These are phyloP conservation scores for Agrotis segetum DNA, from an alignment of 2,888 invertebrate genomes.

Conservation along the genomic window DNA sequence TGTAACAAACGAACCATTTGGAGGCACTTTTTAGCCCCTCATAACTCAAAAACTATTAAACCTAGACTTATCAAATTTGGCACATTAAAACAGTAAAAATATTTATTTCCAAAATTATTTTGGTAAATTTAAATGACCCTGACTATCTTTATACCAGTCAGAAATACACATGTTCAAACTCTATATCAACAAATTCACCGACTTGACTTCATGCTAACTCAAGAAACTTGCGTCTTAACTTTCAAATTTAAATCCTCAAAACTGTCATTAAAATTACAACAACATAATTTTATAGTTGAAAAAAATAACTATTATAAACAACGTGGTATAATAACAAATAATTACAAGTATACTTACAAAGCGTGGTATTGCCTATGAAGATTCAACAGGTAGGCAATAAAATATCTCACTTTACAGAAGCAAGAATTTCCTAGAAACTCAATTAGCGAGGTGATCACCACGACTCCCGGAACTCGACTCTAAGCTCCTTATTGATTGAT, in stretches of 20 bases:
- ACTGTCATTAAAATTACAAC: not conserved
- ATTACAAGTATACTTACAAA: conserved; percentile 26
- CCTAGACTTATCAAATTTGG: too few relatives aligned
- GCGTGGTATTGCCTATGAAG: not conserved
- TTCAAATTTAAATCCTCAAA: not conserved
- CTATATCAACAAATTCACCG: not conserved
- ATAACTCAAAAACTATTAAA: too few relatives aligned
- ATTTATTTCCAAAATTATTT: not conserved
- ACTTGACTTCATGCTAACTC: not conserved
- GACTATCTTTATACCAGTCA: not conserved
- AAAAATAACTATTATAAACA: not conserved
- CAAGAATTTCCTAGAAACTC: not conserved
- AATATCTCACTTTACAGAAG: not conserved
- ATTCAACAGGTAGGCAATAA: conserved; percentile 31
- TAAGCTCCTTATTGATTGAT: conserved; percentile 47
- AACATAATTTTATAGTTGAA: not conserved
- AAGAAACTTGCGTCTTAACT: not conserved
- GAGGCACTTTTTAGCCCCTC: too few relatives aligned
- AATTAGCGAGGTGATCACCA: not conserved
- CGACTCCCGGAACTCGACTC: not conserved
- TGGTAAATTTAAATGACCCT: not conserved
- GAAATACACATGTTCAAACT: not conserved
- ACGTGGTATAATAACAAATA: not conserved
- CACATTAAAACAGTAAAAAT: too few relatives aligned
- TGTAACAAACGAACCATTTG: too few relatives aligned